These are phyloP conservation scores for Nasonia giraulti DNA, from an alignment of 1,140 invertebrate genomes.

Conservation along the genomic window DNA sequence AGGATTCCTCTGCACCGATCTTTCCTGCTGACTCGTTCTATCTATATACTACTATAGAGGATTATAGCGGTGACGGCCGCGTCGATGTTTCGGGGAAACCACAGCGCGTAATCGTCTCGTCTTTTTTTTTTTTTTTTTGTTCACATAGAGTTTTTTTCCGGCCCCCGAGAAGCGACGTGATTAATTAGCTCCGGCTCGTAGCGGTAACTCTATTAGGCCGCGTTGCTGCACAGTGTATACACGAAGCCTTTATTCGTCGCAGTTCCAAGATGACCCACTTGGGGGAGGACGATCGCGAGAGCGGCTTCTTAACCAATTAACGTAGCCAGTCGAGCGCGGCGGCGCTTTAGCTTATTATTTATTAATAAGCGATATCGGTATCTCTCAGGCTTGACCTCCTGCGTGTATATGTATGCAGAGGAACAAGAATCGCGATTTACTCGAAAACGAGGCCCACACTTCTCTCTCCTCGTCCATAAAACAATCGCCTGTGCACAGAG, in stretches of 20 bases:
- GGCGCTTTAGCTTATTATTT: neutral
- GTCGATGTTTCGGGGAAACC: neutral
- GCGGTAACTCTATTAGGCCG: conserved; percentile 19
- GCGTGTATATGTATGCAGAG: no score
- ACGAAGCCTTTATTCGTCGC: no score
- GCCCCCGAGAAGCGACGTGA: neutral
- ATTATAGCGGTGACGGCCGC: neutral
- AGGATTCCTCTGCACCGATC: neutral
- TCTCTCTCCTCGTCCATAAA: neutral
- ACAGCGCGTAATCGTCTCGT: neutral
- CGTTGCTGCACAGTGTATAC: neutral
- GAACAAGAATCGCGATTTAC: neutral
- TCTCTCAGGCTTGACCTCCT: neutral
- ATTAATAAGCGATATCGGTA: neutral
- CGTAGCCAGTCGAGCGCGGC: neutral
- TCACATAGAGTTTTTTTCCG: neutral
- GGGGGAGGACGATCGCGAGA: neutral
- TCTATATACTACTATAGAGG: no score
- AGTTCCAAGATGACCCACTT: no score
- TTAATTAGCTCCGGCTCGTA: conserved; percentile 1
- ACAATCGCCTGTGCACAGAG: neutral
- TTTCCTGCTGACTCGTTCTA: neutral
- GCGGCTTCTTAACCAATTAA: conserved; percentile 21
- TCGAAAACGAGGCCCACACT: neutral
- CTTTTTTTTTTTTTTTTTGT: neutral